Evolutionary conservation across 2,888 invertebrate species (phyloP), one percentile per base, ranked within the genome.

Genomic region (Lottia gigantea): DNA sequence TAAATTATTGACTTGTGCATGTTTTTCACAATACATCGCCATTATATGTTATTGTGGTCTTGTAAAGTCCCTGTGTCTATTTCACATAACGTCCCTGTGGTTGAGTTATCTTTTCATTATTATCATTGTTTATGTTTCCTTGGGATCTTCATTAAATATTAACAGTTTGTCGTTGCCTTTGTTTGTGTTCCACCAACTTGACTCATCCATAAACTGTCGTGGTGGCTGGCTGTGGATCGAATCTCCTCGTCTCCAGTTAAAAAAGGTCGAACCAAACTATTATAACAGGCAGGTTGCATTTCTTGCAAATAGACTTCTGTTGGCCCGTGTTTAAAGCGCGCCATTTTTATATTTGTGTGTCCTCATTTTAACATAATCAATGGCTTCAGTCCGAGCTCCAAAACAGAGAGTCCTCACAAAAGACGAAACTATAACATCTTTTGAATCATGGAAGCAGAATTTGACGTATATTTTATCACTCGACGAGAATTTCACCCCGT

Each of bases 361-460:
- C 8, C 23, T 7, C 8, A n/a, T 11, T 8, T n/a, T 19, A 11
- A 55, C 19, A 19, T n/a, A n/a, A 11, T 11, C n/a, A 7, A 55
- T 55, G 55, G 19, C 55, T 3, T 55, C 55, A 55, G n/a, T 55
- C 3, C n/a, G 55, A 11, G 55, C 55, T 55, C 55, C 55, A 19
- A 55, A 55, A 55, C 55, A 55, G 14, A 8, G 55, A n/a, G n/a
- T 55, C 8, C 55, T 55, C 23, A 55, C 55, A 19, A 55, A 55
- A 55, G 23, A n/a, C n/a, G 55, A 55, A 55, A 55, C 55, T n/a
- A 23, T 55, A 19, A 55, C 55, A 23, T 55, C 55, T 11, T 55
- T 55, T 55, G 55, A 55, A 23, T 55, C 55, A 55, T 55, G 55
- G 55, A 55, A 55, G 12, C 55, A 55, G 14, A 55, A 55, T 55